phyloP scores from a whole-genome alignment of 2,797 vertebrate species.

The Myotis vivesi region DNA sequence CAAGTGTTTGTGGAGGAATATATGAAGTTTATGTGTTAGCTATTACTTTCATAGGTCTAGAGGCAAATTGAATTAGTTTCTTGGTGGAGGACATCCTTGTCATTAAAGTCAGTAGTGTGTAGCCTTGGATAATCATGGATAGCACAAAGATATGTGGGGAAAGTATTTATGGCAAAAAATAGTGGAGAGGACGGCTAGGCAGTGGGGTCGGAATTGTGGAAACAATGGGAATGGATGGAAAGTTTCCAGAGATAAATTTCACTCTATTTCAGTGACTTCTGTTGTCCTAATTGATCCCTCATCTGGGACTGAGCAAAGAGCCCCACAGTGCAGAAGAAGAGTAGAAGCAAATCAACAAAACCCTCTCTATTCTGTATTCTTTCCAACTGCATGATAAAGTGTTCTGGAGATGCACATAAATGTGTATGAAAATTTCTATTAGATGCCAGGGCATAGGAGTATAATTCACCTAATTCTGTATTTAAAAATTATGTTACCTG shows the following conservation, averaged over 20 bases:
- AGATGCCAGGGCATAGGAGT: background rate
- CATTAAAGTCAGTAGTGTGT: background rate
- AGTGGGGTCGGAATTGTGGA: background rate
- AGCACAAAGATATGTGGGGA: background rate
- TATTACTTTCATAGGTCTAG: background rate
- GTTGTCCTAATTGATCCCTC: background rate
- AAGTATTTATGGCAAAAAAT: background rate
- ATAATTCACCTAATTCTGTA: background rate
- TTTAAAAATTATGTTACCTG: slow-evolving; percentile 19
- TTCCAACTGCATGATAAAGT: background rate
- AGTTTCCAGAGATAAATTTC: background rate
- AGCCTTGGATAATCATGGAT: background rate
- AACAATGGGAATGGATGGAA: background rate
- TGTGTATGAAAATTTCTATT: background rate
- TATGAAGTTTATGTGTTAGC: background rate
- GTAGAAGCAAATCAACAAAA: background rate
- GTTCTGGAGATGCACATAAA: background rate
- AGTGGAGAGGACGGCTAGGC: background rate
- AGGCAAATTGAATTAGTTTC: background rate
- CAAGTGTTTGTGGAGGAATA: background rate
- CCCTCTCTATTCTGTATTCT: background rate
- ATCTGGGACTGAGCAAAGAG: background rate
- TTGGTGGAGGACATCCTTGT: background rate
- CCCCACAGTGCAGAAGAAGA: background rate
- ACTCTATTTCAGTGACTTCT: background rate